These are phyloP conservation scores for Eulacestoma nigropectus DNA, from an alignment of 2,113 vertebrate species.

Conservation along the genomic window DNA sequence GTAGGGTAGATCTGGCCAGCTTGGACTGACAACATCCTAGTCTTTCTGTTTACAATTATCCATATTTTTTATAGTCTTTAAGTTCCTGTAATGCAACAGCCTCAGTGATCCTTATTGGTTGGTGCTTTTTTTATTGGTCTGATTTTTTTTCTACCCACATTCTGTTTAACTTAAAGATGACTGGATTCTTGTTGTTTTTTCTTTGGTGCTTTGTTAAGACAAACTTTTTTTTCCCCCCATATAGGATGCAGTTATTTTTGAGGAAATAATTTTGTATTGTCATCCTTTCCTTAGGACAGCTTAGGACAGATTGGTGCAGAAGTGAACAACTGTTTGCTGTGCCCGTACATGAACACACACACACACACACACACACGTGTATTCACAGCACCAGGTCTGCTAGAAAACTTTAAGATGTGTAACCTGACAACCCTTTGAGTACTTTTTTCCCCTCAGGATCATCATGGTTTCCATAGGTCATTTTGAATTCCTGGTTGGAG, in stretches of 20 bases:
- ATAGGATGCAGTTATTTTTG: neutral
- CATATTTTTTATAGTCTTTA: neutral
- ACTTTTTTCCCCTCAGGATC: constrained; percentile 11
- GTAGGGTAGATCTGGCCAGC: neutral
- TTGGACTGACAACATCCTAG: constrained; percentile 5
- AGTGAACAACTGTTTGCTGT: constrained; percentile 4
- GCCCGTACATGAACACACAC: neutral
- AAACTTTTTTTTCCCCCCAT: neutral
- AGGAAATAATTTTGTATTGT: neutral
- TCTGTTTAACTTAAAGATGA: constrained; percentile 40
- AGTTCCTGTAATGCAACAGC: neutral
- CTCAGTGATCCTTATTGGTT: constrained; percentile 19
- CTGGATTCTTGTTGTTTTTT: constrained; percentile 36
- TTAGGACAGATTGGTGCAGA: constrained; percentile 24
- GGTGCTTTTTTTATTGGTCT: constrained; percentile 40
- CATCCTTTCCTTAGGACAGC: neutral
- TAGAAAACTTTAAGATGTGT: constrained; percentile 1
- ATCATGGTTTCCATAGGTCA: neutral
- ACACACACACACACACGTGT: neutral
- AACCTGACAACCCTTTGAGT: constrained; percentile 60
- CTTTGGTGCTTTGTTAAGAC: constrained; percentile 57
- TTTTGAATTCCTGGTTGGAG: neutral
- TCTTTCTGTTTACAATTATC: constrained; percentile 46
- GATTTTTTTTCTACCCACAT: neutral
- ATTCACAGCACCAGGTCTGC: neutral